Percentiles rank a stretch among this genome's conserved stretches.
Conservation (phyloP, 2,113 vertebrate species). For the Otocyon megalotis region DNA sequence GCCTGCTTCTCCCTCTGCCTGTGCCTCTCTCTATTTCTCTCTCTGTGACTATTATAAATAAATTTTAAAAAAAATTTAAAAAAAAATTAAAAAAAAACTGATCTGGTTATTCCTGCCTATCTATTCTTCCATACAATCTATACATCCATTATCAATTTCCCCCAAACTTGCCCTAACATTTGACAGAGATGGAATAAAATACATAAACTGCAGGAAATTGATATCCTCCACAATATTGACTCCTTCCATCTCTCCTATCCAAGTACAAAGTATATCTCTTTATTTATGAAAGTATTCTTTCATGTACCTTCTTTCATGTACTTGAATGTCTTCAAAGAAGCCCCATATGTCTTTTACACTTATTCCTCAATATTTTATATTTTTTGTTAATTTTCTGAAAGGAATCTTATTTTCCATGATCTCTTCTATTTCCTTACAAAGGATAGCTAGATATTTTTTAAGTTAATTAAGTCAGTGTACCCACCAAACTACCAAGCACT, state of each 20-base stretch:
- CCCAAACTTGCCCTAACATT: not conserved
- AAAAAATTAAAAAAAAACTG: no score
- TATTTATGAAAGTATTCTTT: not conserved
- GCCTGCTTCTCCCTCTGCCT: no score
- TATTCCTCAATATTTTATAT: not conserved
- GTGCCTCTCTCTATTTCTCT: no score
- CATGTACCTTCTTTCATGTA: not conserved
- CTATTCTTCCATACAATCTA: not conserved
- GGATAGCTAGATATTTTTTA: not conserved
- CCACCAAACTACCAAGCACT: not conserved
- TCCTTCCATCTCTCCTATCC: not conserved
- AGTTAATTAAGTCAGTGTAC: not conserved
- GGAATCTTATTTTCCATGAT: not conserved
- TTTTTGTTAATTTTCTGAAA: conserved; percentile 31
- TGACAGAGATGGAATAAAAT: conserved; percentile 29
- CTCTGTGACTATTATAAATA: no score
- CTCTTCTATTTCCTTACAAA: not conserved
- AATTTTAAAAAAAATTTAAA: no score
- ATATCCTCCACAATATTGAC: not conserved
- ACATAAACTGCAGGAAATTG: not conserved
- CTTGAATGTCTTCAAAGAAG: not conserved
- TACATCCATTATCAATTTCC: not conserved
- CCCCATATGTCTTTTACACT: not conserved
- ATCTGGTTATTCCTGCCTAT: not conserved
- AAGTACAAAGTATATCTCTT: not conserved